Evolutionary conservation across 1,140 invertebrate species (phyloP), one percentile per base, ranked within the genome.

Genomic region (Anadara kagoshimensis): DNA sequence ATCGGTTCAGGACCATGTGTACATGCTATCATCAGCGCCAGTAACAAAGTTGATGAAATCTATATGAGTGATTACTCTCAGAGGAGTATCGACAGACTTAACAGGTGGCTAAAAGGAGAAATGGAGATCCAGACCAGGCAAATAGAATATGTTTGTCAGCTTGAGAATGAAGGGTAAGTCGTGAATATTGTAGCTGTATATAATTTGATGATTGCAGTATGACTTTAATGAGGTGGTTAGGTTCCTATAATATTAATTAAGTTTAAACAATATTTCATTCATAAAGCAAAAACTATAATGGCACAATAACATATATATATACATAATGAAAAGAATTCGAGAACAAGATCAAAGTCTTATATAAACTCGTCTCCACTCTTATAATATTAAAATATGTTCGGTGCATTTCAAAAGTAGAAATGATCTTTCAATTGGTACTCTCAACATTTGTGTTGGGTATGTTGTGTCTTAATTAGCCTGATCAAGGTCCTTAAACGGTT

Each of bases 1-100:
- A 62, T 62, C 1, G 59, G 59, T 22, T 24, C 11, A 16, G 59
- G 59, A 62, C 59, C 59, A 11, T 62, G 59, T 47, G 45, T 62
- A 24, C 59, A 62, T 26, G 45, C 22, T 5, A 20, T 62, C 0
- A 22, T 62, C 44, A 41, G 41, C 4, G 59, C 59, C 1, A 43
- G 41, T 20, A 62, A 62, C 22, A 24, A 22, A 20, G 44, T 62
- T 62, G 43, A 62, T 22, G 44, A 62, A 26, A 62, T 62, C 12
- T 24, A 45, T 12, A 1, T 62, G 4, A 14, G 41, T 2, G 59
- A 62, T 47, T 62, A 24, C 44, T 24, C 59, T 26, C 44, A 41
- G 2, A 4, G 12, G 2, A 62, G 47, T 18, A 41, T n/a, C 2
- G 59, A 62, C 4, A 62, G 44, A 43, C 59, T 14, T 4, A 18